These are phyloP conservation scores for Drosophila yakuba DNA, from an alignment of 1,140 invertebrate genomes.

Conservation along the genomic window DNA sequence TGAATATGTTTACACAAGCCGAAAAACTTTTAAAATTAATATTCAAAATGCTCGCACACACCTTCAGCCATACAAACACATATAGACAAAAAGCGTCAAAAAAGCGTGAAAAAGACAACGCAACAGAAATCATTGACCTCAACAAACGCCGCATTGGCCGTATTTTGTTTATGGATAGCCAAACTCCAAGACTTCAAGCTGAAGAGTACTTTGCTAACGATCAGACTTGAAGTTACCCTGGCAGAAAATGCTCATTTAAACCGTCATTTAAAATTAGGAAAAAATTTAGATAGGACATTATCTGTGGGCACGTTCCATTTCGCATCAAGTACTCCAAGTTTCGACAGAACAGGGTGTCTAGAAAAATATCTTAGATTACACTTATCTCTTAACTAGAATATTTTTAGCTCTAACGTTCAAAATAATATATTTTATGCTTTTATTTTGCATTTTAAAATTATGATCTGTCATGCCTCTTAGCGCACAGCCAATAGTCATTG, in stretches of 20 bases:
- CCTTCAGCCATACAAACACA: neutral
- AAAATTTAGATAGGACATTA: slow-evolving; percentile 3
- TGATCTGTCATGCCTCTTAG: too few species aligned
- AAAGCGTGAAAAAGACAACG: slow-evolving; percentile 71
- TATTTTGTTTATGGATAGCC: slow-evolving; percentile 69
- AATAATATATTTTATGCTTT: too few species aligned
- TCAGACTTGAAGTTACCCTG: slow-evolving; percentile 31
- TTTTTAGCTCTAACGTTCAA: neutral
- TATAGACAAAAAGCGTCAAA: slow-evolving; percentile 61
- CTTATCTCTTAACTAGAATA: too few species aligned
- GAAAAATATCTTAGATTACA: neutral
- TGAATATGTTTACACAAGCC: slow-evolving; percentile 71
- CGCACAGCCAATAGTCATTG: too few species aligned
- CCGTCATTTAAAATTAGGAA: neutral
- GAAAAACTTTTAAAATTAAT: slow-evolving; percentile 65
- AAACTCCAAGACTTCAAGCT: slow-evolving; percentile 41
- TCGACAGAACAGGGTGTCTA: neutral
- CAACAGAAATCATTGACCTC: slow-evolving; percentile 80
- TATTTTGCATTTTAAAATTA: too few species aligned
- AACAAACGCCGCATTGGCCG: slow-evolving; percentile 69
- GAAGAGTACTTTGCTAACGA: slow-evolving; percentile 7
- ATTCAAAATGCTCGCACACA: slow-evolving; percentile 66
- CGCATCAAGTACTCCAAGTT: neutral
- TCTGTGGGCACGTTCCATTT: neutral
- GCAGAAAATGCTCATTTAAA: neutral